Conservation (phyloP, 37 sponge, comb jelly and placozoan genomes). For the Ephydatia muelleri region DNA sequence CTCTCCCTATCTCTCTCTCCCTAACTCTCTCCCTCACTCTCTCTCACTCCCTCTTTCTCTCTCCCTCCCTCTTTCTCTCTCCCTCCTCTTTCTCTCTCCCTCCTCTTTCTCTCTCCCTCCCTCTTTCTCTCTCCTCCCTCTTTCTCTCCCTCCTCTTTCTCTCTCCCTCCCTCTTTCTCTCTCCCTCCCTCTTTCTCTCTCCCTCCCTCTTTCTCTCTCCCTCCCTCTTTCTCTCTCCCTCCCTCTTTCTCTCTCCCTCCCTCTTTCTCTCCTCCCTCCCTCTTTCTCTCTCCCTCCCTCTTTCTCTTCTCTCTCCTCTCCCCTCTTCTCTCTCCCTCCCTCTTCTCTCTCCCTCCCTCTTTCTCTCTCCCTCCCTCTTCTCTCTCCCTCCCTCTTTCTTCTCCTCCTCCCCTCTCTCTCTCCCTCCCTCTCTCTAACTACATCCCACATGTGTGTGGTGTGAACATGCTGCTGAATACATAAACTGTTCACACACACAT, state of each 20-base stretch:
- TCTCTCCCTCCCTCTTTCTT: background rate
- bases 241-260: background rate
- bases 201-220: background rate
- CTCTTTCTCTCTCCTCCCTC: constrained; percentile 10
- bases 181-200: background rate
- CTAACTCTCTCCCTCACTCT: too few relatives aligned
- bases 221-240: background rate
- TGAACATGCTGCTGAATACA: too few relatives aligned
- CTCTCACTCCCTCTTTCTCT: too few relatives aligned
- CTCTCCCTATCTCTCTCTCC: too few relatives aligned
- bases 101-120: background rate
- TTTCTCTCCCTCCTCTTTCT: constrained; percentile 26
- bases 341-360: background rate
- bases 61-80: too few relatives aligned
- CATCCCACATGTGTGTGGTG: too few relatives aligned
- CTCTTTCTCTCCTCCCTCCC: background rate
- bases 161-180: background rate
- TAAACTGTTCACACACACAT: too few relatives aligned
- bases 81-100: too few relatives aligned
- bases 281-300: background rate
- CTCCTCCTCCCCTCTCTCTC: background rate
- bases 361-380: background rate
- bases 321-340: background rate
- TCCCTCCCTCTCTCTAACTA: too few relatives aligned
- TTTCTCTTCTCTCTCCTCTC: background rate